phyloP scores from a whole-genome alignment of 2,888 invertebrate species.

The Epinotia demarniana region DNA sequence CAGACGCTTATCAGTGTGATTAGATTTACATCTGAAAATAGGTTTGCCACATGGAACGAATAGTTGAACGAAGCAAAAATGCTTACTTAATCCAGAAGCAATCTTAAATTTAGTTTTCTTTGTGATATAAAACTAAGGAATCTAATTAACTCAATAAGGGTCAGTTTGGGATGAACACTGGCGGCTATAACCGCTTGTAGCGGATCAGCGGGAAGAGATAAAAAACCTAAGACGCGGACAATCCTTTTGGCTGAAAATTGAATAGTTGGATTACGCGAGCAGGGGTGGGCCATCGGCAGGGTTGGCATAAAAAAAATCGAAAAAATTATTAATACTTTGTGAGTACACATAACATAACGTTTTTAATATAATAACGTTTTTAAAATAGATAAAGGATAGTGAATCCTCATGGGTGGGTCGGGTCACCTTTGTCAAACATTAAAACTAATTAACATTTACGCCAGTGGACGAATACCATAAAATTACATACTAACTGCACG shows the following conservation, averaged over 20 bases:
- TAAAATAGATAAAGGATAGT: too few relatives aligned
- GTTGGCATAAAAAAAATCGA: constrained; percentile 51
- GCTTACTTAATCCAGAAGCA: neutral
- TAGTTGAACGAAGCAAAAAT: neutral
- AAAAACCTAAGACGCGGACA: constrained; percentile 78
- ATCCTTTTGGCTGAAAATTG: constrained; percentile 81
- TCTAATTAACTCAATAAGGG: constrained; percentile 53
- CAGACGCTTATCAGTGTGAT: neutral
- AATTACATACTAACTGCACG: too few relatives aligned
- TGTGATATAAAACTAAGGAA: constrained; percentile 43
- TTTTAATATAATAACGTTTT: too few relatives aligned
- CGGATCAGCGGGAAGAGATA: constrained; percentile 69
- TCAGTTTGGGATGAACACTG: constrained; percentile 45
- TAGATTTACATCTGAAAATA: neutral
- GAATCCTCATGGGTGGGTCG: too few relatives aligned
- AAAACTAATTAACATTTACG: too few relatives aligned
- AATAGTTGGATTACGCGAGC: constrained; percentile 82
- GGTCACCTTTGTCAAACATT: too few relatives aligned
- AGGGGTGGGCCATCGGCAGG: constrained; percentile 58
- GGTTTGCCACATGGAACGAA: neutral
- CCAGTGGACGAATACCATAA: too few relatives aligned
- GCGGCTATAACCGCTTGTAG: constrained; percentile 72
- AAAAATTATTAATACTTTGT: neutral
- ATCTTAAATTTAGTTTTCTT: constrained; percentile 5
- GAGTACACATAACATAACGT: neutral